Evolutionary conservation across 2,888 invertebrate genomes (phyloP).

Genomic region (Athalia rosae): DNA sequence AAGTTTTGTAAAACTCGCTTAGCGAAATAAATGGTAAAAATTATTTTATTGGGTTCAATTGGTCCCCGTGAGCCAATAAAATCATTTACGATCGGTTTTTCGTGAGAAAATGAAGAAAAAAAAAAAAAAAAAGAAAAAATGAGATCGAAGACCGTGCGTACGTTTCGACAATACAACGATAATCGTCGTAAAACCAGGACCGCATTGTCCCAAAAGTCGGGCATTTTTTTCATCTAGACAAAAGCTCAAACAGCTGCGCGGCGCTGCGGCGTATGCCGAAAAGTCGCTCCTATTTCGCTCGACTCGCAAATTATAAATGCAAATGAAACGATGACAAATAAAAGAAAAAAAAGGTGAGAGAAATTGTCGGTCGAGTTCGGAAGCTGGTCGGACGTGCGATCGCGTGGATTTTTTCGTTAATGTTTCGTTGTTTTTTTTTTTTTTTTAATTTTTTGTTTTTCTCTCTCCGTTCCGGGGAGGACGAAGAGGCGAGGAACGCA

Average conservation of each 20-base stretch:
- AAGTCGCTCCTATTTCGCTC: too few relatives aligned
- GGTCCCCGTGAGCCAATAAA: not conserved
- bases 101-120: constrained; percentile 1
- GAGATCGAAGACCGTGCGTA: not conserved
- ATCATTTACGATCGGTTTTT: not conserved
- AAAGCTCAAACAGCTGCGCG: not conserved
- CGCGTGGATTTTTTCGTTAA: not conserved
- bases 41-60: constrained; percentile 38
- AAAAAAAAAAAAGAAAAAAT: too few relatives aligned
- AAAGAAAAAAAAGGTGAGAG: too few relatives aligned
- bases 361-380: too few relatives aligned
- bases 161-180: constrained; percentile 15
- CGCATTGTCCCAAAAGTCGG: not conserved
- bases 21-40: constrained; percentile 21
- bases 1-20: not conserved
- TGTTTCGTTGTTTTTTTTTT: not conserved
- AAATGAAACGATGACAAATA: too few relatives aligned
- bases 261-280: too few relatives aligned
- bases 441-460: too few relatives aligned
- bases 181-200: constrained; percentile 32
- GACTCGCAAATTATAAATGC: too few relatives aligned
- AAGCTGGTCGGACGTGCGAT: too few relatives aligned
- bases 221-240: not conserved
- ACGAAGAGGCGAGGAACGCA: not conserved
- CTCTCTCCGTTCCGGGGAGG: too few relatives aligned